Conservation (phyloP, 2,888 invertebrate genomes). For the Zhuqinia jingwanae region DNA sequence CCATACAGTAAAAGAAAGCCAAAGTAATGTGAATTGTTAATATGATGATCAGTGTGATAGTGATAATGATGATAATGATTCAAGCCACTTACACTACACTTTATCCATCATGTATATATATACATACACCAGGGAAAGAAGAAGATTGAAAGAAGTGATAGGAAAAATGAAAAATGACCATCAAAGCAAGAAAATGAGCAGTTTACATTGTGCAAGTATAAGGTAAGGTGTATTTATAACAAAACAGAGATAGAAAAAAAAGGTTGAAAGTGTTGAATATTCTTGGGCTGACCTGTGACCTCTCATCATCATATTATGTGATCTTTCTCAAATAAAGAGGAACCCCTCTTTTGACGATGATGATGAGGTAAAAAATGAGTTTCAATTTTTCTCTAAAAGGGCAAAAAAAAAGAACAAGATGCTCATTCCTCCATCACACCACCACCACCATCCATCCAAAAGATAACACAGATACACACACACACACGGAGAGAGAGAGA, state of each 20-base stretch:
- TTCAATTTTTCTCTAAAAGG: constrained; percentile 42
- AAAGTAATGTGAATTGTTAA: too few relatives aligned
- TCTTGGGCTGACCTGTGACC: constrained; percentile 76
- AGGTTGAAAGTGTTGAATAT: constrained; percentile 78
- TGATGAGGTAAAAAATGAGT: constrained; percentile 51
- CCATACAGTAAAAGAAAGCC: too few relatives aligned
- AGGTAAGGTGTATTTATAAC: too few relatives aligned
- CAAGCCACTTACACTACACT: neutral
- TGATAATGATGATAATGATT: neutral
- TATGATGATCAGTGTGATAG: too few relatives aligned
- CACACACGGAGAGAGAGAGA: too few relatives aligned
- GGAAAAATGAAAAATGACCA: constrained; percentile 53
- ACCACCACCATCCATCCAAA: neutral
- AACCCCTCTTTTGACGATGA: constrained; percentile 53
- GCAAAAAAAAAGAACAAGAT: constrained; percentile 74
- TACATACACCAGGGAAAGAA: neutral
- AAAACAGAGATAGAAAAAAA: constrained; percentile 24
- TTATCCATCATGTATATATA: neutral
- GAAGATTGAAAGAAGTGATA: constrained; percentile 38
- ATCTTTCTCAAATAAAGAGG: constrained; percentile 65
- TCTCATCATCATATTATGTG: constrained; percentile 71
- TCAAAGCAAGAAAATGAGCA: neutral
- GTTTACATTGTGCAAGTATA: neutral
- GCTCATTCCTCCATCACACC: neutral
- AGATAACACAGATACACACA: neutral